Percentiles rank a stretch among this genome's conserved stretches.
Conservation (phyloP, 1,140 invertebrate genomes). For the Scaptodrosophila lebanonensis region DNA sequence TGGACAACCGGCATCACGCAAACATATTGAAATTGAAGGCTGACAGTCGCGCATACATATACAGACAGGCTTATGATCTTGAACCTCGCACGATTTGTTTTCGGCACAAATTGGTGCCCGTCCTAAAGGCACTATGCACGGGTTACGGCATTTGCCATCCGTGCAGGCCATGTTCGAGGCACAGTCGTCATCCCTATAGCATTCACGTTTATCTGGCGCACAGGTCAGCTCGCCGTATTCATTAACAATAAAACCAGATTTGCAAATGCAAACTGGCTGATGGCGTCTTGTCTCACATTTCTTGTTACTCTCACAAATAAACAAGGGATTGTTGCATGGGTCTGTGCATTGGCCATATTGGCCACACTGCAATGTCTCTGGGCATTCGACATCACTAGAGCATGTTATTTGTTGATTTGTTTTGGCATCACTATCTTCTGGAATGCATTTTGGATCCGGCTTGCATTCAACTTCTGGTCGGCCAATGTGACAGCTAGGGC, state of each 20-base stretch:
- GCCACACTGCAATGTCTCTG: slow-evolving; percentile 86
- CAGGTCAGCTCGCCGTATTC: slow-evolving; percentile 90
- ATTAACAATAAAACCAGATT: slow-evolving; percentile 90
- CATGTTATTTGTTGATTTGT: slow-evolving; percentile 80
- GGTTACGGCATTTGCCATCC: slow-evolving; percentile 88
- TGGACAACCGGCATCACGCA: slow-evolving; percentile 92
- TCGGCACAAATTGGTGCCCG: slow-evolving; percentile 83
- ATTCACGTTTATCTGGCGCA: slow-evolving; percentile 87
- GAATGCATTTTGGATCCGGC: slow-evolving; percentile 85
- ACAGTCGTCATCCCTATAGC: slow-evolving; percentile 89
- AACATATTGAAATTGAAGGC: slow-evolving; percentile 90
- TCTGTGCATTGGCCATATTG: slow-evolving; percentile 85
- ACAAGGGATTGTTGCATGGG: slow-evolving; percentile 82
- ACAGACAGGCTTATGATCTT: slow-evolving; percentile 90
- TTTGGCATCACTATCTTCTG: slow-evolving; percentile 78
- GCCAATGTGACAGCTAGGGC: slow-evolving; percentile 91
- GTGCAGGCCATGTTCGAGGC: slow-evolving; percentile 90
- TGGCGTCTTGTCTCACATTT: slow-evolving; percentile 92
- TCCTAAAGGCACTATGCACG: slow-evolving; percentile 83
- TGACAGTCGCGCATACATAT: slow-evolving; percentile 91
- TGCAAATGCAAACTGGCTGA: slow-evolving; percentile 90
- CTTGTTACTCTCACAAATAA: slow-evolving; percentile 87
- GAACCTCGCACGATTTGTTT: slow-evolving; percentile 89
- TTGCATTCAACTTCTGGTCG: slow-evolving; percentile 86
- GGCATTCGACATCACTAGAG: slow-evolving; percentile 84